Evolutionary conservation across 2,888 invertebrate species (phyloP), one percentile per base, ranked within the genome.

Genomic region (Calameuta filiformis): DNA sequence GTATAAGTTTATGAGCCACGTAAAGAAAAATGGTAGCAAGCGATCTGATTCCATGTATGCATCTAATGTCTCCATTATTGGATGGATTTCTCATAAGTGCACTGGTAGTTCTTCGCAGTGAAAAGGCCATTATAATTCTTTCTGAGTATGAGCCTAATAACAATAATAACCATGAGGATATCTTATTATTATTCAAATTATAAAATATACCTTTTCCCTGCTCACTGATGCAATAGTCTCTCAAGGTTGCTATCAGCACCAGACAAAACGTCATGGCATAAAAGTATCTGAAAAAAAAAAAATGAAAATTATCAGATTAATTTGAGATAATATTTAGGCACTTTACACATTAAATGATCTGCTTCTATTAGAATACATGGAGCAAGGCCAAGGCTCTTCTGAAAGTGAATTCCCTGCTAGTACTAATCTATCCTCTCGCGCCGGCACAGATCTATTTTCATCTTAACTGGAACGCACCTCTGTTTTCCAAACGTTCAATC

Each of bases 41-140:
- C n/a, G 94, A 94, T 81, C 96, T 93, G 56, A 96, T 92, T 4
- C 96, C 95, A 84, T 96, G 95, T 80, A 96, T 93, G 87, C 95
- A 94, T 56, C 94, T 93, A 82, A 96, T 94, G 83, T 95, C 94
- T 73, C 79, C 79, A 56, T 83, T 75, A 40, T 81, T 82, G 31
- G 82, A 76, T 73, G 92, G 92, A 0, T 94, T 93, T 33, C 92
- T 93, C 23, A 94, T 87, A 81, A 96, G 92, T 87, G 94, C 93
- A 76, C 90, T 90, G 12, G 94, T 86, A 33, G 95, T 95, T 79
- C 93, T 93, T 87, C 94, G 94, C 12, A 96, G 91, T 0, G 96
- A 96, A 91, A 96, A 96, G 0, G 94, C 92, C 86, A 93, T 92
- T 81, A 91, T 91, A 87, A 91, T 91, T 82, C 91, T 86, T 80